These are phyloP conservation scores for Xenopus borealis DNA, from an alignment of 2,113 vertebrate genomes.

Conservation along the genomic window DNA sequence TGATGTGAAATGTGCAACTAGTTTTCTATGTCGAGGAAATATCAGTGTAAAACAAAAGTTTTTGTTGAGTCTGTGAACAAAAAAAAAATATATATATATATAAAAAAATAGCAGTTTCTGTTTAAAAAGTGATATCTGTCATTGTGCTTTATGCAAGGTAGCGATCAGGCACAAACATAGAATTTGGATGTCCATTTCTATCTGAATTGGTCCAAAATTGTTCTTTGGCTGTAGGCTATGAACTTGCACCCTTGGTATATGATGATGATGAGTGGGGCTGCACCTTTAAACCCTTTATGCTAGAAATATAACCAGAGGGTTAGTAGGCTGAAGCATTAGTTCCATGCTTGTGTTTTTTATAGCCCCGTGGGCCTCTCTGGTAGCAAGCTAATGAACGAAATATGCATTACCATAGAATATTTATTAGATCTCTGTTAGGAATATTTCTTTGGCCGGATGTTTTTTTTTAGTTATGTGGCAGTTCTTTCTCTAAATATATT, in stretches of 20 bases:
- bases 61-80: not conserved
- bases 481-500: conserved; percentile 7
- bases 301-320: conserved; percentile 7
- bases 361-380: conserved; percentile 2
- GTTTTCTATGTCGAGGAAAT: conserved; percentile 33
- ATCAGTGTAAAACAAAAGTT: conserved; percentile 17
- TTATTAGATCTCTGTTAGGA: conserved; percentile 3
- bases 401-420: conserved; percentile 3
- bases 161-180: not conserved
- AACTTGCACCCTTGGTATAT: not conserved
- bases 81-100: not conserved
- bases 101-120: conserved; percentile 1
- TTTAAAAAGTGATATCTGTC: conserved; percentile 23
- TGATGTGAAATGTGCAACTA: conserved; percentile 26
- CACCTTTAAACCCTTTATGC: conserved; percentile 31
- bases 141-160: conserved; percentile 10
- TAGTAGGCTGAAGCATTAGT: not conserved
- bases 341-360: not conserved
- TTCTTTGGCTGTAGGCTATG: not conserved
- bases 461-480: conserved; percentile 15
- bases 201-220: conserved; percentile 9
- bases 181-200: not conserved
- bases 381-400: not conserved
- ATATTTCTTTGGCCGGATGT: conserved; percentile 1
- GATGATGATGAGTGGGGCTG: conserved; percentile 22